A percentile compares a stretch with the other conserved stretches of the same genome.
Conservation (phyloP, 2,888 invertebrate species). For the Tanypteryx hageni region DNA sequence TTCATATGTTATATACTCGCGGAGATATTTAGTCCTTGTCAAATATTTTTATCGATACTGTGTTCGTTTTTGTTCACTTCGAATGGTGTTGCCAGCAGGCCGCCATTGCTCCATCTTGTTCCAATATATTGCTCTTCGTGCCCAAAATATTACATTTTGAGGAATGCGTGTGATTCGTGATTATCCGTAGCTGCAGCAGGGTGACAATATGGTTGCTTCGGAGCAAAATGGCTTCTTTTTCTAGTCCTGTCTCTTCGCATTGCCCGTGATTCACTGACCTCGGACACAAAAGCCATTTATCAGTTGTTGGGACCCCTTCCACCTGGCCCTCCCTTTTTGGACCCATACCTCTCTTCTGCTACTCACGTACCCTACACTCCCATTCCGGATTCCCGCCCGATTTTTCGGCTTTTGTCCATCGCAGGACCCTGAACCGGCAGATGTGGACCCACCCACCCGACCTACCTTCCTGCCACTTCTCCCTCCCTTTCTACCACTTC, state of each 20-base stretch:
- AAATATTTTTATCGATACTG: too few relatives aligned
- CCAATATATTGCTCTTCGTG: background rate
- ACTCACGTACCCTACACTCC: background rate
- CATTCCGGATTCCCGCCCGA: slow-evolving; percentile 25
- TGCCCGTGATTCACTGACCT: slow-evolving; percentile 60
- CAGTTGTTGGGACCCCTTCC: slow-evolving; percentile 41
- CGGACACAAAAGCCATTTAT: slow-evolving; percentile 64
- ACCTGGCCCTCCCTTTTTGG: slow-evolving; percentile 33
- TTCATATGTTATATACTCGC: too few relatives aligned
- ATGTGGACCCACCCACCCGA: slow-evolving; percentile 41
- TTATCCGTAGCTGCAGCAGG: background rate
- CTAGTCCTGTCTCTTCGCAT: background rate
- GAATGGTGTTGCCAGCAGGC: too few relatives aligned
- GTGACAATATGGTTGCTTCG: background rate
- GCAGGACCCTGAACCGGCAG: slow-evolving; percentile 19
- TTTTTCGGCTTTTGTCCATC: slow-evolving; percentile 54
- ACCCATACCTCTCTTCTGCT: background rate
- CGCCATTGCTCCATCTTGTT: background rate
- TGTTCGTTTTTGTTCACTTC: too few relatives aligned
- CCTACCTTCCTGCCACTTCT: background rate
- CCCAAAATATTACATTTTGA: background rate
- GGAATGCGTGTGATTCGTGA: slow-evolving; percentile 12
- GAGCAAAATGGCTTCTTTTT: slow-evolving; percentile 14
- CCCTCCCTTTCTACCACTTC: background rate
- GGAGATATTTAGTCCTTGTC: too few relatives aligned